Evolutionary conservation across 2,113 vertebrate genomes (phyloP).

Genomic region (Ondatra zibethicus): DNA sequence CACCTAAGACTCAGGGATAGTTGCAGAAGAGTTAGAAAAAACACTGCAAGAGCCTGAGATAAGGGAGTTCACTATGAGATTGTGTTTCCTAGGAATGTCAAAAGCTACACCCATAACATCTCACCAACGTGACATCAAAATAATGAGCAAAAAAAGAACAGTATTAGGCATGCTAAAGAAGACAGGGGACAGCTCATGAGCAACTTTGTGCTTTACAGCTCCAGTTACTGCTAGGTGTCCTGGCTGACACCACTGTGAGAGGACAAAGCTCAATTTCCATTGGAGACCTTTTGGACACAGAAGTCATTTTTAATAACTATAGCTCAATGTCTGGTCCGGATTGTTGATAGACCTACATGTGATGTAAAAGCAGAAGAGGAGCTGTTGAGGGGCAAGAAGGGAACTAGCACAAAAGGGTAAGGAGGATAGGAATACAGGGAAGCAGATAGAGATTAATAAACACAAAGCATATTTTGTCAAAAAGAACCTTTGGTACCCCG

Average conservation of each 20-base stretch:
- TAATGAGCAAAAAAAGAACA: background rate
- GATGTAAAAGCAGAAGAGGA: background rate
- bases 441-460: background rate
- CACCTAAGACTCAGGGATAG: background rate
- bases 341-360: background rate
- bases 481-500: background rate
- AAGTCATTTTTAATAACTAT: background rate
- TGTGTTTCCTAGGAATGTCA: background rate
- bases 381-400: background rate
- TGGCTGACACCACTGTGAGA: no score
- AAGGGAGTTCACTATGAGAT: background rate
- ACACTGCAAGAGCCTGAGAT: background rate
- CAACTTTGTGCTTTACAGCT: background rate
- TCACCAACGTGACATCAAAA: background rate
- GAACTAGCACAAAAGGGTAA: background rate
- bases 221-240: background rate
- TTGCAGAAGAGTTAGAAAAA: background rate
- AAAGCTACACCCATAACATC: background rate
- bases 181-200: background rate
- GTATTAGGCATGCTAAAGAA: background rate
- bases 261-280: background rate
- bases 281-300: background rate
- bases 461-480: no score
- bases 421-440: no score
- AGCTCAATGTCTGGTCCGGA: background rate